Evolutionary conservation across 2,113 vertebrate species (phyloP).

Genomic region (Pongo pygmaeus): DNA sequence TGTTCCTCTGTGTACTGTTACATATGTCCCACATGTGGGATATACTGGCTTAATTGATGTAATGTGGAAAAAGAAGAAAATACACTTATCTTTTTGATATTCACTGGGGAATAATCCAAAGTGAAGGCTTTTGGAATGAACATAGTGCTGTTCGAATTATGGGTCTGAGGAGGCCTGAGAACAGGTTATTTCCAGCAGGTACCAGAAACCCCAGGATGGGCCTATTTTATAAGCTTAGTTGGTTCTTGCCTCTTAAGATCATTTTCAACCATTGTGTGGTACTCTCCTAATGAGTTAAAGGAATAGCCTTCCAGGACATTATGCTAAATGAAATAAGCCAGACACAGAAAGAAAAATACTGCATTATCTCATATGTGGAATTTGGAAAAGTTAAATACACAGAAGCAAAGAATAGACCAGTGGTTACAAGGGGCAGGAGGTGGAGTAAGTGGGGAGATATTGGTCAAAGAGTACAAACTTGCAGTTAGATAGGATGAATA

Average conservation of each 20-base stretch:
- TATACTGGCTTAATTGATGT: background rate
- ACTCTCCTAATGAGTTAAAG: background rate
- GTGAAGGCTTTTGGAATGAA: background rate
- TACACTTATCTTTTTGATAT: slow-evolving; percentile 1
- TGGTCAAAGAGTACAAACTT: background rate
- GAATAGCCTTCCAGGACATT: background rate
- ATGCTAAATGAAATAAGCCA: background rate
- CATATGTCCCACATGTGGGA: background rate
- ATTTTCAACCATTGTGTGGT: background rate
- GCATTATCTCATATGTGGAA: too few species aligned
- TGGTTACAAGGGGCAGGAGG: too few species aligned
- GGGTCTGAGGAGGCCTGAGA: background rate
- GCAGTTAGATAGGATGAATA: background rate
- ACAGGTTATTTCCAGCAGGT: background rate
- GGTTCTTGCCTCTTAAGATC: slow-evolving; percentile 8
- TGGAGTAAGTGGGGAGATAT: background rate
- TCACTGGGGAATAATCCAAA: background rate
- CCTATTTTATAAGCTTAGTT: slow-evolving; percentile 19
- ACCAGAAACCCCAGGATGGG: background rate
- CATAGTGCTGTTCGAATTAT: background rate
- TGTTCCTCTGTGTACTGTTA: background rate
- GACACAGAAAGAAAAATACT: background rate
- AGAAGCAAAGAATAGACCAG: background rate
- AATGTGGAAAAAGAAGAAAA: slow-evolving; percentile 22
- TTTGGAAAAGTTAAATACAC: background rate